Evolutionary conservation across 2,113 vertebrate species (phyloP), one percentile per base, ranked within the genome.

Genomic region (Phyllostomus hastatus): DNA sequence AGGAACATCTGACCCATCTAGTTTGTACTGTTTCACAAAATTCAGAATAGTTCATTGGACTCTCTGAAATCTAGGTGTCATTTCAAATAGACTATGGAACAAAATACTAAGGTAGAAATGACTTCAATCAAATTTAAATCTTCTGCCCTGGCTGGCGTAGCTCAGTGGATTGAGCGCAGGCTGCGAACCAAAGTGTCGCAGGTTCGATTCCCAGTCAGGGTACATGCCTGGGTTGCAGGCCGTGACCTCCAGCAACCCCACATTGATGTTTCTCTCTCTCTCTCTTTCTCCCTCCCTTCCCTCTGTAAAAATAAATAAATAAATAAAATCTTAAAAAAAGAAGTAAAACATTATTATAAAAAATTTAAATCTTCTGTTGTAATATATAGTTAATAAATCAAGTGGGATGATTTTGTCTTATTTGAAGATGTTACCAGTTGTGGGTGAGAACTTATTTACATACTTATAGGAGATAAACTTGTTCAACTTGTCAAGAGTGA

Each of bases 1-100:
- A 95, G 81, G 90, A 80, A 93, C 83, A 35, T 35, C 86, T 50
- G 38, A 84, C 6, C 5, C 35, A 52, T 35, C 24, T 91, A 57
- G 61, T 93, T 95, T 93, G 11, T 50, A 88, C 48, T 82, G 12
- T 70, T 94, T 94, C 54, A 95, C 38, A 93, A 81, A 90, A 93
- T 70, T 88, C 78, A 79, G 72, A 46, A 20, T 67, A 59, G 50
- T 86, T 91, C 33, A 67, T 85, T 89, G 35, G 15, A 59, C 26
- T 82, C 52, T 90, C 19, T 64, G 69, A 93, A 93, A 83, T 57
- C 41, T 76, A 88, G 33, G 38, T 57, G 88, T 83, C 81, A 83
- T 64, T 93, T n/a, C 15, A 89, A 59, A 54, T 67, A 89, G 54
- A 78, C 81, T 59, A 66, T 20, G 7, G 10, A 66, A 57, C 11